phyloP scores from a whole-genome alignment of 2,888 invertebrate genomes.

The Lymantria dispar region DNA sequence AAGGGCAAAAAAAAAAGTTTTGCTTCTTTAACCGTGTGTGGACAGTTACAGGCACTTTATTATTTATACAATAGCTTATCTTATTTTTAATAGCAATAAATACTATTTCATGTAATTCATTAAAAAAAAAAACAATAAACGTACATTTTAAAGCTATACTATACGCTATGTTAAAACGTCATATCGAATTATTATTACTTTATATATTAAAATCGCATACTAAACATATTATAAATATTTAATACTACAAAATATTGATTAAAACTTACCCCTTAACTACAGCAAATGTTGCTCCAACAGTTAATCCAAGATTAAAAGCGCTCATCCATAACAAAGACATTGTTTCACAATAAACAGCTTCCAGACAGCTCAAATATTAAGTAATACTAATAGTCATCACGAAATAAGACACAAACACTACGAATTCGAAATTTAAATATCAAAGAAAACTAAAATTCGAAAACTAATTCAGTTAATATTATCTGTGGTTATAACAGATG shows the following conservation, averaged over 20 bases:
- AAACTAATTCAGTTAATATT: background rate
- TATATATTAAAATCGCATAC: no score
- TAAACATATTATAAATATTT: no score
- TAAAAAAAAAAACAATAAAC: no score
- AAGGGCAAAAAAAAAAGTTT: no score
- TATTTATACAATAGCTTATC: no score
- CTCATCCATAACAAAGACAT: slow-evolving; percentile 86
- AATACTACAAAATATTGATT: background rate
- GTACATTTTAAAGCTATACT: no score
- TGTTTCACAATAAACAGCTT: slow-evolving; percentile 24
- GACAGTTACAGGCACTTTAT: no score
- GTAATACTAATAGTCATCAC: slow-evolving; percentile 18
- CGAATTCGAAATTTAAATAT: background rate
- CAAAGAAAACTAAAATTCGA: background rate
- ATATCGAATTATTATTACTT: no score
- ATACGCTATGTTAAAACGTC: no score
- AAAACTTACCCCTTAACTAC: slow-evolving; percentile 82
- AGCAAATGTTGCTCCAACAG: slow-evolving; percentile 84
- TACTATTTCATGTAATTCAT: no score
- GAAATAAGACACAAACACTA: slow-evolving; percentile 3
- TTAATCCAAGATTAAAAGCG: slow-evolving; percentile 83
- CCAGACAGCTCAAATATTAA: slow-evolving; percentile 3
- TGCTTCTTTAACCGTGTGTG: no score
- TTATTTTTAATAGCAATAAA: no score
- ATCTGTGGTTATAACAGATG: background rate